phyloP scores from a whole-genome alignment of 2,113 vertebrate genomes.

The Saccopteryx bilineata region DNA sequence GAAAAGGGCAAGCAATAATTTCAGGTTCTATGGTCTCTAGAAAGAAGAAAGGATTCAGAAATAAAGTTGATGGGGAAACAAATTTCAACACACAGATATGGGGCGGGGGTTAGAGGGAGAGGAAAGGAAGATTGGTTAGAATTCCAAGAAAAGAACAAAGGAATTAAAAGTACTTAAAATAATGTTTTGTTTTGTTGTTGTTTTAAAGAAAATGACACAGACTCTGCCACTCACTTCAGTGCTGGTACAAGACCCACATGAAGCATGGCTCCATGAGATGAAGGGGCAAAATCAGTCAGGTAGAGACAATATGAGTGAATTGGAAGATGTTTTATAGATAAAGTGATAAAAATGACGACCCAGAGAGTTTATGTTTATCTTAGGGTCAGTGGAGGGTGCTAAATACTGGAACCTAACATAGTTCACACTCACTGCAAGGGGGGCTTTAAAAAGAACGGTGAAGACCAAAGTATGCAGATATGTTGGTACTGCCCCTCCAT shows the following conservation, averaged over 20 bases:
- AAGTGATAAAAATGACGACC: background rate
- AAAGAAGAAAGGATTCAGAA: background rate
- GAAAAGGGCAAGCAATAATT: background rate
- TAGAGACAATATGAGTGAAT: background rate
- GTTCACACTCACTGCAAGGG: background rate
- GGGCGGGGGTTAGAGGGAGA: background rate
- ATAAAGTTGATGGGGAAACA: background rate
- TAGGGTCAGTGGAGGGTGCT: background rate
- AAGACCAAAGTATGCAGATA: background rate
- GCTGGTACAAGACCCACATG: background rate
- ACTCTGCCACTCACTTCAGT: background rate
- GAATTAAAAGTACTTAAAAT: conserved; percentile 55
- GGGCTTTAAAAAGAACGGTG: background rate
- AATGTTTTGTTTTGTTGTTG: background rate
- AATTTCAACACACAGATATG: background rate
- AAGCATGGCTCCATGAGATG: background rate
- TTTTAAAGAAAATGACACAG: background rate
- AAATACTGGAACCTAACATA: background rate
- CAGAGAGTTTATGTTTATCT: background rate
- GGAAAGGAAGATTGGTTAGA: background rate
- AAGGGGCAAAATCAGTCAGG: background rate
- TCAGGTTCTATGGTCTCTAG: background rate
- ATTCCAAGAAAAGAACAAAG: conserved; percentile 35
- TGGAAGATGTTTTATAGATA: background rate
- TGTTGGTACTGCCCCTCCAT: background rate